A percentile compares a stretch with the other conserved stretches of the same genome.
These are phyloP conservation scores for roundworm (Caenorhabditis elegans) DNA, from an alignment of 1,140 invertebrate genomes.

Conservation along the genomic window DNA sequence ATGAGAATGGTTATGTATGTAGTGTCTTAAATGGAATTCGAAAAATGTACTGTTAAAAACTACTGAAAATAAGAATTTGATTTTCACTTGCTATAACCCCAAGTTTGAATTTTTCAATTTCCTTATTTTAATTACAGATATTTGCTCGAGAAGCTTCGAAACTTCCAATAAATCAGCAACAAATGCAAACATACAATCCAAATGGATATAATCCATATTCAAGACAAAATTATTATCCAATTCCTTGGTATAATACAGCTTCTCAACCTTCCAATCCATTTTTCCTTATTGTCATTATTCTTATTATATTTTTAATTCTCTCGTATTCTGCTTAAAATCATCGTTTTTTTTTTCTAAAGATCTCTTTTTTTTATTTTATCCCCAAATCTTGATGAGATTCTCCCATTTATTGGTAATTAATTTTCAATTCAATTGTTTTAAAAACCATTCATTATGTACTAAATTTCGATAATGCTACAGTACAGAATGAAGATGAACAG, in stretches of 20 bases:
- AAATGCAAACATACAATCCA: constrained; percentile 15
- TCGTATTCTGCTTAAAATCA: neutral
- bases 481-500: too few relatives aligned
- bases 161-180: neutral
- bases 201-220: neutral
- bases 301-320: neutral
- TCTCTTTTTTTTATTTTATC: neutral
- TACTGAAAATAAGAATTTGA: too few relatives aligned
- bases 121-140: neutral
- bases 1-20: too few relatives aligned
- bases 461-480: too few relatives aligned
- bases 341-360: too few relatives aligned
- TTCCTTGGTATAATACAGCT: neutral
- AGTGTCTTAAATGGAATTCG: neutral
- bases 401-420: too few relatives aligned
- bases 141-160: neutral
- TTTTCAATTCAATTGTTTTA: too few relatives aligned
- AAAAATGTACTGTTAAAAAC: neutral
- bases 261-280: neutral
- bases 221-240: neutral
- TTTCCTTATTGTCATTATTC: neutral
- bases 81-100: too few relatives aligned
- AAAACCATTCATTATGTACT: too few relatives aligned
- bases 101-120: too few relatives aligned
- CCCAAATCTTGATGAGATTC: too few relatives aligned